Evolutionary conservation across 1,140 invertebrate species (phyloP), one percentile per base, ranked within the genome.

Genomic region (Venturia canescens): DNA sequence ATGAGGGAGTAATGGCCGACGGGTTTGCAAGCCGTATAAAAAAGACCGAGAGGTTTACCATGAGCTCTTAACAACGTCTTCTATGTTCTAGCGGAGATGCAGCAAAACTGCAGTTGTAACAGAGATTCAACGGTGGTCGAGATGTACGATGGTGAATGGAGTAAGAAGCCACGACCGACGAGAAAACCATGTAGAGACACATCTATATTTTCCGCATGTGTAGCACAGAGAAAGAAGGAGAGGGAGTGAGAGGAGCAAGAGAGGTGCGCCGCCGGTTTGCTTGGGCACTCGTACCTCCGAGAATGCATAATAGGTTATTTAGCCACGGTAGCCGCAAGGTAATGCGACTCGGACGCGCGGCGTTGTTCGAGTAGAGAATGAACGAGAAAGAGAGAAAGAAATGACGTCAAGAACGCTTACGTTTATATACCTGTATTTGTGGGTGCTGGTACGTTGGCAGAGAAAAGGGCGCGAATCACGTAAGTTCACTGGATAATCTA

Each of bases 281-380:
- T 77, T 53, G 27, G 48, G 29, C 21, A 60, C 71, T 63, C 78
- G 70, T 78, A 60, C 84, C 63, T 15, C 69, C 72, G 83, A 80
- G 84, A 87, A 87, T 88, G 88, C 85, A 87, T 90, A 90, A 90
- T 89, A 86, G 88, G 87, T 88, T 88, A 89, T 87, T 89, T 89
- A 87, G 86, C 85, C 80, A 83, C 82, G 77, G 84, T 85, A 83
- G 80, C 80, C 84, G 82, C 84, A 78, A 84, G 83, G 82, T 86
- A 84, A 86, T 84, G 82, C 80, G 75, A 76, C 80, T 82, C 63
- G 78, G 71, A 80, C 57, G 70, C 77, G 63, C 29, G 44, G 79
- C 66, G 15, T 29, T 15, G 79, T 34, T 74, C 75, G 38, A 48
- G 53, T 21, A 76, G 77, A 77, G 82, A 81, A 83, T 48, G 74